Percentiles rank a stretch among this genome's conserved stretches.
Evolutionary conservation across 2,113 vertebrate genomes (phyloP).

Genomic region (Scomber colias): DNA sequence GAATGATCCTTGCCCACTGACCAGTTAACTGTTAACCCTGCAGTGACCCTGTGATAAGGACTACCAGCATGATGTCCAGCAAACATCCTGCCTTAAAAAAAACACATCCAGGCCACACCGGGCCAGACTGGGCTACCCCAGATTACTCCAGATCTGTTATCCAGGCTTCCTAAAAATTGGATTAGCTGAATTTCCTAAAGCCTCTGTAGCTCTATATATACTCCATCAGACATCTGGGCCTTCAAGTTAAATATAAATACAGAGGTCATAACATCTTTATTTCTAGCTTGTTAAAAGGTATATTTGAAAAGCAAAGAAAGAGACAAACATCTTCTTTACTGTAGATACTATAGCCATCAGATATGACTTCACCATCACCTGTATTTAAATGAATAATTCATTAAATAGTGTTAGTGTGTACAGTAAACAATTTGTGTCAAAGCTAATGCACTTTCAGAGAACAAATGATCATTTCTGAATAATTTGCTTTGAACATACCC

Average conservation of each 20-base stretch:
- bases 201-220: not conserved
- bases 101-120: constrained; percentile 47
- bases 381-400: not conserved
- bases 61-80: constrained; percentile 70
- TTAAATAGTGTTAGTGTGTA: not conserved
- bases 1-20: constrained; percentile 61
- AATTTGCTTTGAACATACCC: not conserved
- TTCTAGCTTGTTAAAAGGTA: not conserved
- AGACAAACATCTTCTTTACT: not conserved
- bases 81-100: constrained; percentile 79
- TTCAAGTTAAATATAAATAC: not conserved
- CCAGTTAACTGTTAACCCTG: constrained; percentile 74
- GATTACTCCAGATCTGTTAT: constrained; percentile 24
- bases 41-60: constrained; percentile 82
- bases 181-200: constrained; percentile 18
- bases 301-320: not conserved
- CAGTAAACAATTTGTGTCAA: not conserved
- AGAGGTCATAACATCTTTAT: not conserved
- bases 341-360: not conserved
- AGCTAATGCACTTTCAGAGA: not conserved
- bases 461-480: not conserved
- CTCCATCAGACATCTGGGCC: not conserved
- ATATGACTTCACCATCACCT: not conserved
- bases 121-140: constrained; percentile 14
- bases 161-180: constrained; percentile 11